phyloP scores from a whole-genome alignment of 2,113 vertebrate species.

The Brachyhypopomus occidentalis region DNA sequence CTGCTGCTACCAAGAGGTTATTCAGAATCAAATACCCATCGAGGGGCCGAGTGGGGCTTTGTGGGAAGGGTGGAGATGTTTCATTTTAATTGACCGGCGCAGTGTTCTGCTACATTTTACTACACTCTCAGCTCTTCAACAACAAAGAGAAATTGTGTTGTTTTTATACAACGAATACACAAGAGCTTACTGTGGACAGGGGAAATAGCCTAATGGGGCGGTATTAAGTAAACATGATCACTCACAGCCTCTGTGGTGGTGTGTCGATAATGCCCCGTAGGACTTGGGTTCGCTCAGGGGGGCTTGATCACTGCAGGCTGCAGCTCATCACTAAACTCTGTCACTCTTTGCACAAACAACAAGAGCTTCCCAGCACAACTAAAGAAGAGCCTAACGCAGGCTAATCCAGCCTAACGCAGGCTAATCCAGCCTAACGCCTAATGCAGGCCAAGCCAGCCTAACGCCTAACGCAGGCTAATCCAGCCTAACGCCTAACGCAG shows the following conservation, averaged over 20 bases:
- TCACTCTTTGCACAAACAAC: not conserved
- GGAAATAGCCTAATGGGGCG: not conserved
- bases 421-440: no score
- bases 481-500: no score
- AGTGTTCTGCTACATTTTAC: not conserved
- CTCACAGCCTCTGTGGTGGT: not conserved
- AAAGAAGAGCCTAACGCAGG: no score
- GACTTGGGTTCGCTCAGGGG: slow-evolving; percentile 5
- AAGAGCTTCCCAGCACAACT: no score
- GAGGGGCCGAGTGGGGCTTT: not conserved
- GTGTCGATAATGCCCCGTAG: slow-evolving; percentile 11
- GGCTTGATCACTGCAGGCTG: not conserved
- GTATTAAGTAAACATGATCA: no score
- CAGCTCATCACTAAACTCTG: not conserved
- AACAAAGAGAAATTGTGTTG: not conserved
- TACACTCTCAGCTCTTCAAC: not conserved
- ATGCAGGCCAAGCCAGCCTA: no score
- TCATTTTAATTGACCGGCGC: not conserved
- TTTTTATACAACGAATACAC: not conserved
- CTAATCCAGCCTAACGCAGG: no score
- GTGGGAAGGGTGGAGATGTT: not conserved
- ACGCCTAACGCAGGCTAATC: no score
- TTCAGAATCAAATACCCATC: not conserved
- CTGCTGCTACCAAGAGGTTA: not conserved
- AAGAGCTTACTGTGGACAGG: not conserved